Base-by-base conservation (phyloP, 2,888 invertebrate genomes). In the Cerastis leucographa region DNA sequence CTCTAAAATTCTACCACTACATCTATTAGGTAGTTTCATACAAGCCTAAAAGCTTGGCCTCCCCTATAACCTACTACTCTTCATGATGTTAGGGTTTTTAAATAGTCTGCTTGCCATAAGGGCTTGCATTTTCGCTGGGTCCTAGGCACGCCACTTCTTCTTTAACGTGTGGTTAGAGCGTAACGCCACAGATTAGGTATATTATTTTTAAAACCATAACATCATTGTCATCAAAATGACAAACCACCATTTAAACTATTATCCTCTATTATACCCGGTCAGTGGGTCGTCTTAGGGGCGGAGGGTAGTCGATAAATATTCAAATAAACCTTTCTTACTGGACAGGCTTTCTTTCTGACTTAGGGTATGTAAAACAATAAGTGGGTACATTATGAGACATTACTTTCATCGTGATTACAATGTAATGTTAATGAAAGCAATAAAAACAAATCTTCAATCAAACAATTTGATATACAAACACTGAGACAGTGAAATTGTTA, bases 381-480 rank as follows among this genome's bases (percentile, higher is more conserved):
- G 14, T 46, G 6, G 14, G 44, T 56, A 56, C 19, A 59, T 35
- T 61, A 35, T 35, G 9, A 19, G 29, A 19, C 9, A 35, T 61
- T 11, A 61, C 29, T 19, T 61, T 61, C 4, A 42, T 64, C 17
- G 42, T 9, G 0, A 14, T 17, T 25, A 29, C 49, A 78, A 49
- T 25, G 25, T 2, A 51, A 42, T 44, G 2, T 29, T 49, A 80
- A 73, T 22, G 54, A 46, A 65, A 22, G n/a, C 46, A 78, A 40
- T 44, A 4, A 56, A 81, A n/a, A 22, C 2, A 49, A 81, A 74
- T 72, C 29, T 64, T 42, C 12, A 35, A 72, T 64, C 74, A 71
- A 69, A 72, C 40, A 54, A 72, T 69, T 78, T 49, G 25, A 61
- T 35, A 61, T 2, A 59, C 19, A 59, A 75, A 56, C n/a, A 54